Evolutionary conservation across 2,113 vertebrate genomes (phyloP), one percentile per base, ranked within the genome.

Genomic region (Myodes glareolus): DNA sequence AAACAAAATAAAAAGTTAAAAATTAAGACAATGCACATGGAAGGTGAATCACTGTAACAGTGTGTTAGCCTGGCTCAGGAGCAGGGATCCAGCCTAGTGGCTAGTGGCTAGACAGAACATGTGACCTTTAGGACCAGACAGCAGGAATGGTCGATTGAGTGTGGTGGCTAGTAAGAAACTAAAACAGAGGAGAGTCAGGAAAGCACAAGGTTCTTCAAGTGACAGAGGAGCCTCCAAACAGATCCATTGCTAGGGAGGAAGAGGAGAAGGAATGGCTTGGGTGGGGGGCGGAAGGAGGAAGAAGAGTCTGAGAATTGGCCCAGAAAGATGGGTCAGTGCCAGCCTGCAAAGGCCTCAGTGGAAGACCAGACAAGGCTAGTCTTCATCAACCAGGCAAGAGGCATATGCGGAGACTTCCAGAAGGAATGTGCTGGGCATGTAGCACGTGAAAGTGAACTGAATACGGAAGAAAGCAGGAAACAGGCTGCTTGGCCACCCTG

Each of bases 401-500:
- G 65, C 90, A 67, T 80, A 73, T 77, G 72, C 82, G 36, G 86
- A 58, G 75, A 63, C 78, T 87, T 94, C 88, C n/a, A 81, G 80
- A 92, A 92, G 81, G 85, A 92, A 89, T 73, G 36, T 25, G 58
- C 88, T 76, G 67, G 85, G 94, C 92, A 33, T 63, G 17, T 50
- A 58, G 61, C 45, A 2, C 86, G 63, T 87, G 36, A 73, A 76
- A 67, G 61, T 95, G 94, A 86, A 90, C 13, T 25, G 55, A 93
- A 52, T 95, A 81, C 50, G 84, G 94, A 58, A 68, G 50, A 7
- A 76, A 92, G 78, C 80, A 77, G 68, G 72, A 95, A 82, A 61
- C 36, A 25, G 36, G 61, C 33, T 50, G 77, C 86, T 50, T 96
- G 90, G 58, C 61, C 88, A 52, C 78, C 73, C 12, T 31, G 47